phyloP scores from a whole-genome alignment of 2,797 vertebrate genomes.

The Numenius phaeopus region DNA sequence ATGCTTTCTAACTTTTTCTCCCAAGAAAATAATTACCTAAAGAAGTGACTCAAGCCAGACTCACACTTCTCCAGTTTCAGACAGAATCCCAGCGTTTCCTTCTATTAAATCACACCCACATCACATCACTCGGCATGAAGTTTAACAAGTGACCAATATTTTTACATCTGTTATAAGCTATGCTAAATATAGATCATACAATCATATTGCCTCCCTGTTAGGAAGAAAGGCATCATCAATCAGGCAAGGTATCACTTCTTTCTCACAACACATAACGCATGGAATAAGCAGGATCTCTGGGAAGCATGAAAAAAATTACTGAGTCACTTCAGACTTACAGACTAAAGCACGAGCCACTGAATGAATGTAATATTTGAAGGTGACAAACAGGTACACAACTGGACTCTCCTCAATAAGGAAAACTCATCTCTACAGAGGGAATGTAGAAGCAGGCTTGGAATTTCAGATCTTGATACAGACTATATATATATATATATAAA shows the following conservation, averaged over 20 bases:
- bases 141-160: background rate
- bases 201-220: background rate
- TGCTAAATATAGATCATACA: background rate
- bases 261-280: background rate
- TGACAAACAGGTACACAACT: background rate
- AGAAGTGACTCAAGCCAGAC: background rate
- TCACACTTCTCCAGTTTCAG: background rate
- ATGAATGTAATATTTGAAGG: background rate
- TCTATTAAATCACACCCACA: background rate
- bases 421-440: background rate
- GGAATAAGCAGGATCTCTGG: background rate
- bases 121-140: fast-evolving
- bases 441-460: background rate
- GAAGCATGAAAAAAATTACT: background rate
- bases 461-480: background rate
- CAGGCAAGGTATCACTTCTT: background rate
- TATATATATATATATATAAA: background rate
- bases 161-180: background rate
- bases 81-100: background rate
- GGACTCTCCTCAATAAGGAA: background rate
- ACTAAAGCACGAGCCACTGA: background rate
- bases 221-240: background rate
- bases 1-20: background rate
- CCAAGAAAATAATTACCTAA: background rate
- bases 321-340: background rate